These are phyloP conservation scores for Coilia nasus DNA, from an alignment of 2,797 vertebrate species.

Conservation along the genomic window DNA sequence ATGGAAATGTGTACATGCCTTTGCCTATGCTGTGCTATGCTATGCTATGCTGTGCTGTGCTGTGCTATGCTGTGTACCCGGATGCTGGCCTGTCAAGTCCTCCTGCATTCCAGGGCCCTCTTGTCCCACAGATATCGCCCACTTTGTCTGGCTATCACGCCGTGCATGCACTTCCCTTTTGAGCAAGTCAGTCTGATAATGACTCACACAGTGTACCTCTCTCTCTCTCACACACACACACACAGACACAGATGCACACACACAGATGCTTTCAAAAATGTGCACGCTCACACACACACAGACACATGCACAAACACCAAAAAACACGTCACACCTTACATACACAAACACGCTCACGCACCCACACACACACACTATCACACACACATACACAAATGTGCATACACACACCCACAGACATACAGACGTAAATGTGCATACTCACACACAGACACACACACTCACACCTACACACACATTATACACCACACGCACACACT, in stretches of 20 bases:
- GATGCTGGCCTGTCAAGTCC: background rate
- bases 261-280: slow-evolving; percentile 21
- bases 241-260: background rate
- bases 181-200: slow-evolving; percentile 52
- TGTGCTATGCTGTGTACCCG: background rate
- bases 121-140: slow-evolving; percentile 38
- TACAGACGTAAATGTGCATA: background rate
- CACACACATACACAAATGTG: slow-evolving; percentile 18
- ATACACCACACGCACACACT: too few relatives aligned
- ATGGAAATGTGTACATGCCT: too few relatives aligned
- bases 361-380: background rate
- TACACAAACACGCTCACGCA: slow-evolving; percentile 28
- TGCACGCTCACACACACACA: slow-evolving; percentile 30
- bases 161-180: slow-evolving; percentile 70
- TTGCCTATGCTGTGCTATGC: background rate
- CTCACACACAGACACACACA: slow-evolving; percentile 3
- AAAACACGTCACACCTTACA: background rate
- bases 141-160: slow-evolving; percentile 56
- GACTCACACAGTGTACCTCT: slow-evolving; percentile 46
- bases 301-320: background rate
- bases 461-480: slow-evolving; percentile 19
- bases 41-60: background rate
- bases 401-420: slow-evolving; percentile 28
- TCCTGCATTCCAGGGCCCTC: slow-evolving; percentile 36
- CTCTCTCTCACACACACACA: slow-evolving; percentile 36